Evolutionary conservation across 2,797 vertebrate species (phyloP).

Genomic region (Chiroxiphia lanceolata): DNA sequence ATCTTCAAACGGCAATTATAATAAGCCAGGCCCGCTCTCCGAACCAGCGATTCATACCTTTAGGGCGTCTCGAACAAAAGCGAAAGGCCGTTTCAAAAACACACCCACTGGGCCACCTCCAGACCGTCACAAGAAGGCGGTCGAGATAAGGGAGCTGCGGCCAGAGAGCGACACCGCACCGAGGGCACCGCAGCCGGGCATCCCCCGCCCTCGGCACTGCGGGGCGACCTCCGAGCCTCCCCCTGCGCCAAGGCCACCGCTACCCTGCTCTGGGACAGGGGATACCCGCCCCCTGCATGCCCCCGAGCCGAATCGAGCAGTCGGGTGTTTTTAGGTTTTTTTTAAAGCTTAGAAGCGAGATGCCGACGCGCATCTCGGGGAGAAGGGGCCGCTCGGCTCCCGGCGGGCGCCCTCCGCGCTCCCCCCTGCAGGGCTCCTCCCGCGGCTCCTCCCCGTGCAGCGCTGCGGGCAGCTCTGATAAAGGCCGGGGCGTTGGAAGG

Average conservation of each 20-base stretch:
- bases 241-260: not conserved
- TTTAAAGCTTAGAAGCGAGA: accelerated
- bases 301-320: accelerated
- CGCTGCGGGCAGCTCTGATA: not conserved
- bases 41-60: not conserved
- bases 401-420: not conserved
- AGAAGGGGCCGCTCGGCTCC: not conserved
- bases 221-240: accelerated
- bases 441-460: not conserved
- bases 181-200: not conserved
- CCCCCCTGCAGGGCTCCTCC: not conserved
- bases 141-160: not conserved
- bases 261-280: accelerated
- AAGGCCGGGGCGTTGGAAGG: not conserved
- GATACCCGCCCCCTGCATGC: accelerated
- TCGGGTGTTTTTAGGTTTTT: accelerated
- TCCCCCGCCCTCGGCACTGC: too few species aligned
- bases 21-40: not conserved
- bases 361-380: not conserved
- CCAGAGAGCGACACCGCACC: accelerated
- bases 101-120: not conserved
- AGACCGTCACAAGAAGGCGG: not conserved
- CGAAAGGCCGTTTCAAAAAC: not conserved
- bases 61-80: not conserved
- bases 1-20: not conserved